Base-by-base conservation (phyloP, 2,888 invertebrate genomes). In the Fissipunctia ypsillon region DNA sequence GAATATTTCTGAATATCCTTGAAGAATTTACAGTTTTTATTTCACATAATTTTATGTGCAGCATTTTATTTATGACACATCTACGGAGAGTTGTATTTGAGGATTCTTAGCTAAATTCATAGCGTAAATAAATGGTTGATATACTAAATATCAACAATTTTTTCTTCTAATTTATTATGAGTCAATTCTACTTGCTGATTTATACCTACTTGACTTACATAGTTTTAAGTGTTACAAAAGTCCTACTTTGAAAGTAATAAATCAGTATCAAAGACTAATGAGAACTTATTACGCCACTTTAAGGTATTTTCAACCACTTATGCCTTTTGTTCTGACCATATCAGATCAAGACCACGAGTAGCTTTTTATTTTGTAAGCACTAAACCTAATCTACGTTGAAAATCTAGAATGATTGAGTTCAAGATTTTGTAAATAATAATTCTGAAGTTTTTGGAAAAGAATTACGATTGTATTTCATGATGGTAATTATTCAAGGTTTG, bases 201-300 rank as follows among this genome's bases (percentile, higher is more conserved):
- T 14, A 12, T 31, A 25, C 38, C 38, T 38, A 38, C 19, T 57
- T 41, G 41, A 52, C 38, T n/a, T 28, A 60, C n/a, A 48, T 12
- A 45, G 25, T n/a, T 57, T 54, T 31, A 80, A 52, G 73, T 5
- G n/a, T 56, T 48, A 45, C 43, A 41, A 35, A 78, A 72, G 6
- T 38, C n/a, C 54, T 25, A 43, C 66, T 73, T 54, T 52, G 10
- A 57, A 75, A 28, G 69, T 31, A 65, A 84, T 81, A 84, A 81
- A 80, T 81, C 76, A 75, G 84, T 84, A 75, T 84, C 69, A 80
- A 71, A 41, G 52, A 31, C 69, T 84, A 81, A 81, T 80, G 68
- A 84, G 81, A 70, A 71, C 67, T 84, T 84, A 81, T 84, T 81
- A 70, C 59, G 70, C 64, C 61, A 61, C 84, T 68, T 80, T 16